Percentiles rank a stretch among this genome's conserved stretches.
phyloP scores from a whole-genome alignment of 1,140 invertebrate genomes.

The Pseudomyrmex flavicornis region DNA sequence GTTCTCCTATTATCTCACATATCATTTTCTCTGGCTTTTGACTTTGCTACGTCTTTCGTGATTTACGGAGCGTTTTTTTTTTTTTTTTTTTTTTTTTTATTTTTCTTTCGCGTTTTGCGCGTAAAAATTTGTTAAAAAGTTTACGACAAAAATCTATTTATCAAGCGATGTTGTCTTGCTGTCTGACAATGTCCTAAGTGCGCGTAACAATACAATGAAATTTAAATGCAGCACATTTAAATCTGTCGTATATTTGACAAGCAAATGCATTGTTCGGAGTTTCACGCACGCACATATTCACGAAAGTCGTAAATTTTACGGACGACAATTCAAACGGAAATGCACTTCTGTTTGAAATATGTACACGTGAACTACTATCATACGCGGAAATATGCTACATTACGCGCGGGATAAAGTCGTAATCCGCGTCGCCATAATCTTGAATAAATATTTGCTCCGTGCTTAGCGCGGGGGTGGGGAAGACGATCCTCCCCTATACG shows the following conservation, averaged over 20 bases:
- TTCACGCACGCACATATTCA: neutral
- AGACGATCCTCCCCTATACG: neutral
- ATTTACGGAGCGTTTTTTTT: neutral
- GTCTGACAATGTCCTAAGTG: slow-evolving; percentile 32
- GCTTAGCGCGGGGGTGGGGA: neutral
- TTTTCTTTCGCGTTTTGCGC: too few species aligned
- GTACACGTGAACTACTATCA: neutral
- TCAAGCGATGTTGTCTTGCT: neutral
- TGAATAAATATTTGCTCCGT: slow-evolving; percentile 44
- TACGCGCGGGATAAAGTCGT: slow-evolving; percentile 33
- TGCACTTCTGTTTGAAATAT: slow-evolving; percentile 28
- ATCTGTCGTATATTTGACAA: slow-evolving; percentile 43
- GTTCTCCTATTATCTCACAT: neutral
- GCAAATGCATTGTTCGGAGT: slow-evolving; percentile 2
- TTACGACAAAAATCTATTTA: too few species aligned
- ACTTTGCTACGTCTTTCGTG: neutral
- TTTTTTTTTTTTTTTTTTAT: neutral
- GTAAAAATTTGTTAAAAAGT: too few species aligned
- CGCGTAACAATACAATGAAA: slow-evolving; percentile 11
- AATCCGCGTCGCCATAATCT: slow-evolving; percentile 48
- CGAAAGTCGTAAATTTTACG: slow-evolving; percentile 35
- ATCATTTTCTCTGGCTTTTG: neutral
- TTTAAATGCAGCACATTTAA: slow-evolving; percentile 22
- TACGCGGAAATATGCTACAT: neutral
- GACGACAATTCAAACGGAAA: slow-evolving; percentile 32